Evolutionary conservation across 2,888 invertebrate species (phyloP).

Genomic region (Aphidius colemani): DNA sequence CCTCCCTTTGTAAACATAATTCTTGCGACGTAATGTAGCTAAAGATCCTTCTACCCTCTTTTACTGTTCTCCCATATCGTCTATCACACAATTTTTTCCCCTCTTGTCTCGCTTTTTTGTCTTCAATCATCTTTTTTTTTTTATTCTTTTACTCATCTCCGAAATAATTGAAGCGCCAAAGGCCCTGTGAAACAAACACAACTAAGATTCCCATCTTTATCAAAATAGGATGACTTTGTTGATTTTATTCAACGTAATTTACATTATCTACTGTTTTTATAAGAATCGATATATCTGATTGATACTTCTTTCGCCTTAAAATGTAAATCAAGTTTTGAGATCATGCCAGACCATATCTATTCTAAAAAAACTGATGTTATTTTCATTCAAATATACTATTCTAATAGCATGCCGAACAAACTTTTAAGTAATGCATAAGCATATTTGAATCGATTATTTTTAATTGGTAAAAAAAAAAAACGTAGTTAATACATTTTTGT

Average conservation of each 20-base stretch:
- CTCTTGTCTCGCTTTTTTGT: slow-evolving; percentile 32
- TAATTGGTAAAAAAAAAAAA: too few species aligned
- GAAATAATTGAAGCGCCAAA: slow-evolving; percentile 53
- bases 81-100: slow-evolving; percentile 45
- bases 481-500: too few species aligned
- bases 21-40: slow-evolving; percentile 1
- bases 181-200: slow-evolving; percentile 43
- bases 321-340: too few species aligned
- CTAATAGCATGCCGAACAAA: too few species aligned
- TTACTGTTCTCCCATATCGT: slow-evolving; percentile 45
- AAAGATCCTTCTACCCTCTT: slow-evolving; percentile 23
- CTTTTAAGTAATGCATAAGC: too few species aligned
- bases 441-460: neutral
- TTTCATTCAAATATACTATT: too few species aligned
- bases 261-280: too few species aligned
- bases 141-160: slow-evolving; percentile 39
- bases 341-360: too few species aligned
- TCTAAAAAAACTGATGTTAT: too few species aligned
- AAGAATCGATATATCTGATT: too few species aligned
- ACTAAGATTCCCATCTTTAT: slow-evolving; percentile 56
- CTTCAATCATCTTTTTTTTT: slow-evolving; percentile 31
- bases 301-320: too few species aligned
- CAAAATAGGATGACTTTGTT: neutral
- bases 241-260: neutral
- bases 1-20: slow-evolving; percentile 39